phyloP scores from a whole-genome alignment of 2,113 vertebrate genomes.

The Triplophysa tibetana region DNA sequence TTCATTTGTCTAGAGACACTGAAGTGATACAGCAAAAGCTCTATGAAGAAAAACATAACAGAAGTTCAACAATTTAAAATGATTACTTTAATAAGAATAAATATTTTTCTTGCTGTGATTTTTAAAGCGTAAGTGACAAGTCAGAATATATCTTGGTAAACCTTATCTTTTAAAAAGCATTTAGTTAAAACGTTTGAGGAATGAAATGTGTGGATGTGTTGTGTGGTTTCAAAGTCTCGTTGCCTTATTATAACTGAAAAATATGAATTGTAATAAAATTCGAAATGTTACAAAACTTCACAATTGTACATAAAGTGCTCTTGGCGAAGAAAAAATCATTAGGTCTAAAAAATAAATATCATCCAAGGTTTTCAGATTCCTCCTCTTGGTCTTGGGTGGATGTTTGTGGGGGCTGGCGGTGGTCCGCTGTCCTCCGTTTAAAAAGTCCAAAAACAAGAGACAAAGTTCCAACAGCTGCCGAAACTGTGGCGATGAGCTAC shows the following conservation, averaged over 20 bases:
- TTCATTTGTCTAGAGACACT: neutral
- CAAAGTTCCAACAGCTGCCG: conserved; percentile 15
- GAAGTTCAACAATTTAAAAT: conserved; percentile 6
- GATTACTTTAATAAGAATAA: neutral
- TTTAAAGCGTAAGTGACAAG: neutral
- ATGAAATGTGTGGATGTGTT: no score
- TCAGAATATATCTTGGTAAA: neutral
- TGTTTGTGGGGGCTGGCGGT: conserved; percentile 1
- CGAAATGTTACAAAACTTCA: neutral
- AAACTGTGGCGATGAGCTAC: conserved; percentile 14
- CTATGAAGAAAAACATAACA: neutral
- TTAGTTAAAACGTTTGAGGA: no score
- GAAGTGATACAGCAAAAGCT: neutral
- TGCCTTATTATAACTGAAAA: neutral
- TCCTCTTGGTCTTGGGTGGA: neutral
- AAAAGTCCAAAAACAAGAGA: conserved; percentile 14
- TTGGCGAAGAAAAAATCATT: no score
- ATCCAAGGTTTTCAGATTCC: neutral
- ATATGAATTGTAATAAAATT: neutral
- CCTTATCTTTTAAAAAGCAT: neutral
- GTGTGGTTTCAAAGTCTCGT: no score
- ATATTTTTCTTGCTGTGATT: neutral
- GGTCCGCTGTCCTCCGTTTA: conserved; percentile 16
- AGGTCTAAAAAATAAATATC: neutral
- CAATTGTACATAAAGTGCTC: neutral